Base-by-base conservation (phyloP, 1,140 invertebrate genomes). In the Apocrypta bakeri region DNA sequence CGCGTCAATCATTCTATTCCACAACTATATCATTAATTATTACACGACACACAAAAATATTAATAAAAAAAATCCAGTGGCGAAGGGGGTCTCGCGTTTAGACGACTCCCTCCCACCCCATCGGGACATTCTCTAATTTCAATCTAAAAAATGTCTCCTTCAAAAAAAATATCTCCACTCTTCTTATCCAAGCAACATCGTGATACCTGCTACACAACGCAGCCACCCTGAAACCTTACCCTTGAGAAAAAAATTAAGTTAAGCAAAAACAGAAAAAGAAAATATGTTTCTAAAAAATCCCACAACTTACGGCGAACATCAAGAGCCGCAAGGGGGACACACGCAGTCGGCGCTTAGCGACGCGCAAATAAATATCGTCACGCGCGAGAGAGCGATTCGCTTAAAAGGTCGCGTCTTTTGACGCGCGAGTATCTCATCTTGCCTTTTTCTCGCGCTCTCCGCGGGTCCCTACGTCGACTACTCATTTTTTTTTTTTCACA, bases 281-380 rank as follows among this genome's bases (percentile, higher is more conserved):
- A 56, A 56, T 21, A 56, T n/a, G n/a, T n/a, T n/a, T n/a, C n/a
- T n/a, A n/a, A n/a, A n/a, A n/a, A n/a, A n/a, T n/a, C n/a, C n/a
- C 48, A 56, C 48, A 48, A 17, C 42, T 17, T 9, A 37, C 48
- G 71, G 0, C 66, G 3, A 9, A 48, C 42, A 48, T 4, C 0
- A 48, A 48, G 42, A 48, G 42, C 42, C 42, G 2, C 6, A 68
- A 66, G 33, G 17, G 82, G 75, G 76, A 27, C 21, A 66, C 48
- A 12, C 73, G 1, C 33, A 63, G 80, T 75, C 73, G 73, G 40
- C 82, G 84, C 83, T 87, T 85, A 87, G 83, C 84, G 78, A 76
- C 84, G 84, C 83, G 86, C 85, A 87, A 88, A 88, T 87, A 88
- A 88, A 88, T 88, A 87, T 86, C 73, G 42, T 74, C 83, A 71